phyloP scores from a whole-genome alignment of 2,888 invertebrate species.

The Hirtodrosophila alboralis region DNA sequence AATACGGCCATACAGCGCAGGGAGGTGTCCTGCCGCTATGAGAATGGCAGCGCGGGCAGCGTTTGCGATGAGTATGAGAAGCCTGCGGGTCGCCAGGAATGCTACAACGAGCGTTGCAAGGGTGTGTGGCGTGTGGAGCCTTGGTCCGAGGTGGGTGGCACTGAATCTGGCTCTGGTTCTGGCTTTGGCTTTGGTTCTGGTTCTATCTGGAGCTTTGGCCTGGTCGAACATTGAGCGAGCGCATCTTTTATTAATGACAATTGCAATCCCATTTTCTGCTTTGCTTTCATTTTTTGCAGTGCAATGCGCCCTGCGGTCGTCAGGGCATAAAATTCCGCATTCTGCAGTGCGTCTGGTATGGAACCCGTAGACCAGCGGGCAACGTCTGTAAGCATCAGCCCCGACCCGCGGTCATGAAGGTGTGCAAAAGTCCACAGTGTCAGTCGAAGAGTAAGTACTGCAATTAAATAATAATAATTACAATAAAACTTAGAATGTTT shows the following conservation, averaged over 20 bases:
- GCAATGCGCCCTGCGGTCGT: constrained; percentile 92
- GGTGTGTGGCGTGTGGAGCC: constrained; percentile 95
- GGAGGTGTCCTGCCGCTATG: constrained; percentile 85
- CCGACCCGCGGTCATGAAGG: constrained; percentile 91
- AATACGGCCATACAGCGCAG: constrained; percentile 91
- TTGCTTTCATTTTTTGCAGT: constrained; percentile 85
- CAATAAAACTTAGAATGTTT: too few species aligned
- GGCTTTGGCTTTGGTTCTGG: background rate
- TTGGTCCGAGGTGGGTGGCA: constrained; percentile 93
- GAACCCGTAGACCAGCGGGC: constrained; percentile 92
- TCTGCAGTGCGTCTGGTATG: constrained; percentile 96
- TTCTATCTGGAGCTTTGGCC: background rate
- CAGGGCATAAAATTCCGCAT: constrained; percentile 94
- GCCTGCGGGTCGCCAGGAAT: constrained; percentile 92
- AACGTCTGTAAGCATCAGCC: constrained; percentile 92
- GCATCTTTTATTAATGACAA: constrained; percentile 56
- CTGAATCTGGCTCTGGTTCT: background rate
- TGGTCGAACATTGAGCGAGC: constrained; percentile 15
- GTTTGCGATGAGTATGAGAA: constrained; percentile 89
- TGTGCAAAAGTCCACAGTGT: constrained; percentile 90
- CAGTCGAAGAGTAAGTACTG: constrained; percentile 84
- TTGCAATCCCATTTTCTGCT: constrained; percentile 38
- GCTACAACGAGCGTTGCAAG: constrained; percentile 92
- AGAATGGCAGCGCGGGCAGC: constrained; percentile 79
- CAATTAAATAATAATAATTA: too few species aligned